Evolutionary conservation across 2,113 vertebrate species (phyloP).

Genomic region (Syrmaticus mikado): DNA sequence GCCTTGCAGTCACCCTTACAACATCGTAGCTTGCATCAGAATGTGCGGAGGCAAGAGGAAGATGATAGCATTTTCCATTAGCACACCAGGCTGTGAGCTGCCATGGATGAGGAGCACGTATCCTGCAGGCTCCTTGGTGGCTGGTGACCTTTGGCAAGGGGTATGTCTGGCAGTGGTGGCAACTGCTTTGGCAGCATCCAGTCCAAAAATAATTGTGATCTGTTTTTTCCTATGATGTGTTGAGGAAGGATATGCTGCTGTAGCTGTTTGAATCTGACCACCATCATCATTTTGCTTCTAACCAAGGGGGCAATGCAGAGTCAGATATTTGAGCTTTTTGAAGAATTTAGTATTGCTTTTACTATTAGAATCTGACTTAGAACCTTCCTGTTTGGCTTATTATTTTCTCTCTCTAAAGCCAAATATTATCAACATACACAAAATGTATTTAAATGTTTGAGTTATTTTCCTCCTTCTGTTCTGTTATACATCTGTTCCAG

Average conservation of each 20-base stretch:
- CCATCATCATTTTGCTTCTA: background rate
- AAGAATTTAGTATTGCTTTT: background rate
- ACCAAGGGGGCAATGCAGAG: background rate
- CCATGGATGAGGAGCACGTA: fast-evolving
- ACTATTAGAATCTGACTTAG: background rate
- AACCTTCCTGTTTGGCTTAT: background rate
- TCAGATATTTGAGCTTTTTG: background rate
- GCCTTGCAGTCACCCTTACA: background rate
- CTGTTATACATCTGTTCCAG: background rate
- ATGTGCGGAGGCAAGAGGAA: background rate
- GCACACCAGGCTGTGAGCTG: fast-evolving
- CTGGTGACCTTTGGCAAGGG: background rate
- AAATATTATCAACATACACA: background rate
- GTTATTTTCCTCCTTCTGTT: background rate
- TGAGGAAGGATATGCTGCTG: background rate
- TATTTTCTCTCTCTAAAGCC: background rate
- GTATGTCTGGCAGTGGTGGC: fast-evolving
- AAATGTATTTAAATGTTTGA: background rate
- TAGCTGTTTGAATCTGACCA: background rate
- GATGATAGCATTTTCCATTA: background rate
- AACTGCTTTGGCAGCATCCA: background rate
- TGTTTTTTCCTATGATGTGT: background rate
- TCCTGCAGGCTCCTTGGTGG: background rate
- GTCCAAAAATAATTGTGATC: background rate
- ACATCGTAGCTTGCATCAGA: background rate